A percentile compares a stretch with the other conserved stretches of the same genome.
phyloP scores from a whole-genome alignment of 1,140 invertebrate genomes.

The Saccostrea echinata region DNA sequence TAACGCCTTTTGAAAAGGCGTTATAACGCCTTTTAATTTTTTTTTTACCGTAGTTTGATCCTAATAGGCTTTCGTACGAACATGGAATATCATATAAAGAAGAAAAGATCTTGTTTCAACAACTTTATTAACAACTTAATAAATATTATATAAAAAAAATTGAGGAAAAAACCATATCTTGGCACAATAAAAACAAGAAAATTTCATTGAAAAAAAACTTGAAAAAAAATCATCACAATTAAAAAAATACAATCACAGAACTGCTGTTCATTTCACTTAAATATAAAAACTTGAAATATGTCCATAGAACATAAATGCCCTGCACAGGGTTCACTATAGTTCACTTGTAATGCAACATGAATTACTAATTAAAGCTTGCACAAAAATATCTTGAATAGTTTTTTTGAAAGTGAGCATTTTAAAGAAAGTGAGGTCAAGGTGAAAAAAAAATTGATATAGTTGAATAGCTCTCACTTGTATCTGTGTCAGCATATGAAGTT shows the following conservation, averaged over 20 bases:
- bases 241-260: neutral
- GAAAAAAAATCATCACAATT: neutral
- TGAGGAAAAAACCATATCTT: neutral
- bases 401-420: no score
- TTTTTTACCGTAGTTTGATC: no score
- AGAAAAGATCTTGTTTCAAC: neutral
- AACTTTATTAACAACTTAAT: neutral
- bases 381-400: no score
- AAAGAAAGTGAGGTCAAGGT: no score
- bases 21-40: no score
- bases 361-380: no score
- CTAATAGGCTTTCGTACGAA: no score
- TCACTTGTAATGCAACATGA: no score
- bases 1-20: no score
- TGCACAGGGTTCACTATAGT: neutral
- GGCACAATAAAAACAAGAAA: neutral
- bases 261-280: neutral
- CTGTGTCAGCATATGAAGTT: no score
- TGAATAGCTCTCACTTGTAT: no score
- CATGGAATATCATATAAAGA: neutral
- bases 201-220: neutral
- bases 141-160: neutral
- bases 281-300: neutral
- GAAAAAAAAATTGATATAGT: no score
- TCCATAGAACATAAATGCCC: neutral